phyloP scores from a whole-genome alignment of 2,888 invertebrate species.

The Villa cingulata region DNA sequence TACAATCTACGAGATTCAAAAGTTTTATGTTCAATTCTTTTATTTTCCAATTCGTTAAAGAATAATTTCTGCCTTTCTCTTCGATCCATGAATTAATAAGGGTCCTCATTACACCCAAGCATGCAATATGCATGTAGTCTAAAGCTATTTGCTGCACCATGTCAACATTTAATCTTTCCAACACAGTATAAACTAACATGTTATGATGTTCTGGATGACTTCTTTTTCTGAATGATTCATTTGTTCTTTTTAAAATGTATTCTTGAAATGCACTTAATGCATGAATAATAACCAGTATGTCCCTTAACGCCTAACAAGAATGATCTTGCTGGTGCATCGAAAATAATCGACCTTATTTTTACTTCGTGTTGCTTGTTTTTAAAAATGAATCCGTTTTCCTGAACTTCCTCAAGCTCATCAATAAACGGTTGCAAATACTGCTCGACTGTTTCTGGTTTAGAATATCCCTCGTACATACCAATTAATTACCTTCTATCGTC shows the following conservation, averaged over 20 bases:
- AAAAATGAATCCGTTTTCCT: too few relatives aligned
- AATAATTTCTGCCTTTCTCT: background rate
- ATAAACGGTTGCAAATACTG: background rate
- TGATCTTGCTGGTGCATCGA: slow-evolving; percentile 1
- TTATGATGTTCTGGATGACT: background rate
- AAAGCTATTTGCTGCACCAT: background rate
- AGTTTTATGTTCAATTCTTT: background rate
- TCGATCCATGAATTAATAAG: background rate
- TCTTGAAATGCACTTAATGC: background rate
- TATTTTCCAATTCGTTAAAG: background rate
- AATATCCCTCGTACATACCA: background rate
- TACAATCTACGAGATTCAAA: background rate
- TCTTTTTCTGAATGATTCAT: background rate
- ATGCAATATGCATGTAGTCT: slow-evolving; percentile 3
- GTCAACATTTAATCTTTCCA: slow-evolving; percentile 1
- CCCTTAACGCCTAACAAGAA: background rate
- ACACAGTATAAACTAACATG: background rate
- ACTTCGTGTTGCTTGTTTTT: background rate
- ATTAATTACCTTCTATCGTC: background rate
- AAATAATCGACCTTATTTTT: background rate
- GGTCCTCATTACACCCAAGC: background rate
- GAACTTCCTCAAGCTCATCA: background rate
- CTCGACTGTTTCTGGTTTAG: background rate
- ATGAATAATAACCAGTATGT: background rate
- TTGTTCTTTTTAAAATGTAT: slow-evolving; percentile 1